Conservation (phyloP, 2,888 invertebrate genomes). For the Tineola bisselliella region DNA sequence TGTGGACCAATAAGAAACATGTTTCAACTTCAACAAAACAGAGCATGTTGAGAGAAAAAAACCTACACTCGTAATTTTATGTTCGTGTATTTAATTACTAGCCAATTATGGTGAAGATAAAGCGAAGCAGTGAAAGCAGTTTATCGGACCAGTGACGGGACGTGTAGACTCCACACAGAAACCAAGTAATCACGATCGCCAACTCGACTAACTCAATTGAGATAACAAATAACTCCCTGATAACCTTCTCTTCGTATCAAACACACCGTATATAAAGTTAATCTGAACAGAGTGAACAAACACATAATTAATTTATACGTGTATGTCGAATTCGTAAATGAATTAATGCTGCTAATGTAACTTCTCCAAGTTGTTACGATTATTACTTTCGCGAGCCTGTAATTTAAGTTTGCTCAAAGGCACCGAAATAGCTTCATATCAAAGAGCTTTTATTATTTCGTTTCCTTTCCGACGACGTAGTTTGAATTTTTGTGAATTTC, state of each 20-base stretch:
- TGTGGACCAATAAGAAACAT: background rate
- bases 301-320: background rate
- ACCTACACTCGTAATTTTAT: background rate
- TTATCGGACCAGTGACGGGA: background rate
- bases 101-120: background rate
- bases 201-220: slow-evolving; percentile 7
- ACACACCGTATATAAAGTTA: background rate
- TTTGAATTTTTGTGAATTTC: slow-evolving; percentile 23
- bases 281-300: background rate
- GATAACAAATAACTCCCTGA: background rate
- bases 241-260: background rate
- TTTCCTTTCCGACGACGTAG: background rate
- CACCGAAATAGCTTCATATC: background rate
- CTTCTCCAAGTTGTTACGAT: background rate
- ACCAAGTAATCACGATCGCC: background rate
- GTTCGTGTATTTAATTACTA: background rate
- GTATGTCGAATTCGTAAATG: background rate
- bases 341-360: background rate
- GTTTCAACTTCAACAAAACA: background rate
- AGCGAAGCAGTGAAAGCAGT: slow-evolving; percentile 1
- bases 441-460: background rate
- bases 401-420: background rate
- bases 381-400: background rate
- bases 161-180: background rate
- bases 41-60: background rate